Conservation (phyloP, 2,888 invertebrate species). For the Nomada fucata region DNA sequence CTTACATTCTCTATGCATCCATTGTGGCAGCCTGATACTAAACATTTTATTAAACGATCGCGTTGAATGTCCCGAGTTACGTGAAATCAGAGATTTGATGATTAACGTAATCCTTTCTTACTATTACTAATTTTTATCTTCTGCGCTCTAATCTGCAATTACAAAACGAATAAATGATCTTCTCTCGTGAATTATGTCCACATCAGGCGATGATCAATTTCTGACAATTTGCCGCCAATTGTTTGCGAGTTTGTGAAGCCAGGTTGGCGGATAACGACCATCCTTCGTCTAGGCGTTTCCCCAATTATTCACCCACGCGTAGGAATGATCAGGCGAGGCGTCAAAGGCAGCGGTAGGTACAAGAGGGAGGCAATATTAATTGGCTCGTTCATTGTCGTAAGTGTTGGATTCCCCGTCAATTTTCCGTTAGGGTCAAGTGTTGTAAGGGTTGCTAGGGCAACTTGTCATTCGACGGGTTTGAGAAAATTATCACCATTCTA, state of each 20-base stretch:
- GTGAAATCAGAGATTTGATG: too few species aligned
- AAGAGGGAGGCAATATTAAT: conserved; percentile 73
- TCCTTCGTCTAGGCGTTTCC: conserved; percentile 49
- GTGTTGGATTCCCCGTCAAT: conserved; percentile 68
- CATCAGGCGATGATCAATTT: neutral
- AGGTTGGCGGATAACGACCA: conserved; percentile 53
- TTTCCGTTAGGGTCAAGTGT: conserved; percentile 61
- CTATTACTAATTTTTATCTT: too few species aligned
- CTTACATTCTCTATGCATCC: too few species aligned
- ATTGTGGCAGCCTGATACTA: too few species aligned
- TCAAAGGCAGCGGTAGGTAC: conserved; percentile 61
- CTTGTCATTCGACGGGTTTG: conserved; percentile 69
- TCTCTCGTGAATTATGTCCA: too few species aligned
- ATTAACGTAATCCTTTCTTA: too few species aligned
- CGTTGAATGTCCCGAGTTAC: too few species aligned
- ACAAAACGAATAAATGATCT: too few species aligned
- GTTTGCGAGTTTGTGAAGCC: conserved; percentile 29
- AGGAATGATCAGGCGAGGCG: conserved; percentile 62
- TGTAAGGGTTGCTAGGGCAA: conserved; percentile 71
- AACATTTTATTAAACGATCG: too few species aligned
- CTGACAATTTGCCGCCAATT: neutral
- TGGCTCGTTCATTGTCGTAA: conserved; percentile 72
- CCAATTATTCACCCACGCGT: conserved; percentile 65
- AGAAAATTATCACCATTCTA: conserved; percentile 66
- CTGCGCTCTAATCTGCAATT: too few species aligned